Evolutionary conservation across 2,797 vertebrate species (phyloP).

Genomic region (Liasis olivaceus): DNA sequence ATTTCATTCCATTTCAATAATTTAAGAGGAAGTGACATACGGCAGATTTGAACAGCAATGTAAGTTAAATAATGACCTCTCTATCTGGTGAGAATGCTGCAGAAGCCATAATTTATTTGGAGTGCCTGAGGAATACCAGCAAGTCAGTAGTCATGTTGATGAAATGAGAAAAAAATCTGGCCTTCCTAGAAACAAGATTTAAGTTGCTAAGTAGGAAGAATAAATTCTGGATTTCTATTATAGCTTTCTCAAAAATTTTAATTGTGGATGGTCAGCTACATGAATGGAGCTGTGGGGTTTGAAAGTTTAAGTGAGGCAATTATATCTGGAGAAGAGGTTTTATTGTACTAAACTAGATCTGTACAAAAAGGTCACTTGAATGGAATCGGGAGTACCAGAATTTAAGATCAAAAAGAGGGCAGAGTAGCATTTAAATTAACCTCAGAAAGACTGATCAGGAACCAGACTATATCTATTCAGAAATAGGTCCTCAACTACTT

Average conservation of each 20-base stretch:
- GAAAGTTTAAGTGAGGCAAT: too few species aligned
- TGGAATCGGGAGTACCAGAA: too few species aligned
- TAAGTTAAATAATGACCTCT: not conserved
- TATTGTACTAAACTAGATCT: too few species aligned
- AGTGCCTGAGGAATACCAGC: not conserved
- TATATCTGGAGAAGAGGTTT: too few species aligned
- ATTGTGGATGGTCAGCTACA: too few species aligned
- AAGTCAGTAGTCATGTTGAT: not conserved
- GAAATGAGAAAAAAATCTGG: not conserved
- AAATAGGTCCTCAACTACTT: too few species aligned
- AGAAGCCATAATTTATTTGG: not conserved
- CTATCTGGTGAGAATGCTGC: not conserved
- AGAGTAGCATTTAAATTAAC: too few species aligned
- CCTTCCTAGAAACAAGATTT: not conserved
- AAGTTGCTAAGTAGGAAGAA: not conserved
- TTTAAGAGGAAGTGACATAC: not conserved
- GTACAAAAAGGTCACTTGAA: too few species aligned
- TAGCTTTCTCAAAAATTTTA: not conserved
- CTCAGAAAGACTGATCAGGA: too few species aligned
- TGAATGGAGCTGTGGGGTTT: too few species aligned
- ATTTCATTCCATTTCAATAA: not conserved
- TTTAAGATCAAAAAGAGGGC: too few species aligned
- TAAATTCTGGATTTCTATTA: not conserved
- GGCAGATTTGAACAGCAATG: not conserved
- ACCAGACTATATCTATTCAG: too few species aligned